phyloP scores from a whole-genome alignment of 2,888 invertebrate genomes.

The Lasioglossum leucozonium region DNA sequence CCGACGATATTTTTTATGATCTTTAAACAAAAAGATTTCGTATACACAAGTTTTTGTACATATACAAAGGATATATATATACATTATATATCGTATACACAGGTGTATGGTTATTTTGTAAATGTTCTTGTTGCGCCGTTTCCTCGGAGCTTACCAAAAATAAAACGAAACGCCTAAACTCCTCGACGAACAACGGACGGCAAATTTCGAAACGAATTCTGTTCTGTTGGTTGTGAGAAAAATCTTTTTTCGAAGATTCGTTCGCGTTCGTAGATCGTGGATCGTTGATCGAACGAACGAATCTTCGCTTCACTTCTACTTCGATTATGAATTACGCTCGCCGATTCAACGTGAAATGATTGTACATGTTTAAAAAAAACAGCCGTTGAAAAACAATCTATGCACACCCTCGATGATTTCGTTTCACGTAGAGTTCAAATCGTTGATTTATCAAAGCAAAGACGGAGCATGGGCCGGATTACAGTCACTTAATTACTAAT shows the following conservation, averaged over 20 bases:
- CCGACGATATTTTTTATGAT: slow-evolving; percentile 68
- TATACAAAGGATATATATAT: slow-evolving; percentile 57
- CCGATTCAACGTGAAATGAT: slow-evolving; percentile 1
- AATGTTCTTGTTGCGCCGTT: slow-evolving; percentile 64
- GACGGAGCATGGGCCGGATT: not conserved
- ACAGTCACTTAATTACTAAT: not conserved
- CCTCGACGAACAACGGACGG: slow-evolving; percentile 25
- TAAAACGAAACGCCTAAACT: slow-evolving; percentile 53
- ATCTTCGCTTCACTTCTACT: not conserved
- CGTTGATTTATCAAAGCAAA: not conserved
- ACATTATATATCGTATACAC: slow-evolving; percentile 26
- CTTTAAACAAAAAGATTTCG: slow-evolving; percentile 61
- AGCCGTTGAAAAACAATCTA: not conserved
- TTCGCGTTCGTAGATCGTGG: not conserved
- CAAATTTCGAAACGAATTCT: slow-evolving; percentile 8
- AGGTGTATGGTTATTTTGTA: slow-evolving; percentile 58
- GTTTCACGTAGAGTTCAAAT: not conserved
- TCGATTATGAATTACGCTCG: not conserved
- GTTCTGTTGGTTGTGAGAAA: slow-evolving; percentile 13
- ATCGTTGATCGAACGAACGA: not conserved
- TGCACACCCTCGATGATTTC: not conserved
- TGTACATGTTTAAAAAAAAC: slow-evolving; percentile 3
- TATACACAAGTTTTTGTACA: slow-evolving; percentile 67
- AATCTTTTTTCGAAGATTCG: not conserved
- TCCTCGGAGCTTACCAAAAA: slow-evolving; percentile 57